Percentiles rank a stretch among this genome's conserved stretches.
phyloP scores from a whole-genome alignment of 2,113 vertebrate species.

The Callocephalon fimbriatum region DNA sequence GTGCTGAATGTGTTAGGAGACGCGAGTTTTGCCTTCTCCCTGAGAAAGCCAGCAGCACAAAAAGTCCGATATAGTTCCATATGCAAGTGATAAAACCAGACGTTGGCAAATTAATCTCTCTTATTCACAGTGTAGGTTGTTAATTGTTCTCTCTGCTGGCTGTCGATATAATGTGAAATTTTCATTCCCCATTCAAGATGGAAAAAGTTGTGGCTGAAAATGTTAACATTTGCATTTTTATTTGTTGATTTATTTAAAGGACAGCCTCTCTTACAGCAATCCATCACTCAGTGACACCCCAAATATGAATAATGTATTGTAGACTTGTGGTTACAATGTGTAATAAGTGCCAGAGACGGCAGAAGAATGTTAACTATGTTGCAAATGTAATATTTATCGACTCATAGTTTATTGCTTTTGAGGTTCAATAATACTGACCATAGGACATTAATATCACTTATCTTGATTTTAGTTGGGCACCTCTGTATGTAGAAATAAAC shows the following conservation, averaged over 20 bases:
- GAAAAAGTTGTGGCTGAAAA: constrained; percentile 85
- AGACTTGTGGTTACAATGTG: constrained; percentile 83
- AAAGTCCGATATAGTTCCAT: constrained; percentile 56
- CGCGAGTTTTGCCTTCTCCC: constrained; percentile 28
- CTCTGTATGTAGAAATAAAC: constrained; percentile 78
- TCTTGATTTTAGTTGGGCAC: constrained; percentile 78
- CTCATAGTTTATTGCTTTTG: constrained; percentile 83
- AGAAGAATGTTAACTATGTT: constrained; percentile 85
- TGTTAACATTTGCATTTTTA: constrained; percentile 91
- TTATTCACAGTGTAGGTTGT: constrained; percentile 77
- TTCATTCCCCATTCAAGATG: constrained; percentile 84
- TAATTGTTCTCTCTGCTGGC: constrained; percentile 84
- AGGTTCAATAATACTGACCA: constrained; percentile 87
- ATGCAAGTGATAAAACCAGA: constrained; percentile 75
- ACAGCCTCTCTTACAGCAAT: constrained; percentile 86
- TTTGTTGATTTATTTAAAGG: constrained; percentile 91
- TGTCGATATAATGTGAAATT: constrained; percentile 84
- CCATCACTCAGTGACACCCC: constrained; percentile 85
- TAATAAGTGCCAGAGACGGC: constrained; percentile 84
- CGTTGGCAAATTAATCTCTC: constrained; percentile 78
- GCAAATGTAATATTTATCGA: constrained; percentile 87
- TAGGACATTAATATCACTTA: constrained; percentile 86
- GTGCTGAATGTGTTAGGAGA: not conserved
- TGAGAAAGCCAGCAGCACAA: constrained; percentile 41
- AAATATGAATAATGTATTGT: constrained; percentile 90